Conservation (phyloP, 1,140 invertebrate species). For the Philopotamus ludificatus region DNA sequence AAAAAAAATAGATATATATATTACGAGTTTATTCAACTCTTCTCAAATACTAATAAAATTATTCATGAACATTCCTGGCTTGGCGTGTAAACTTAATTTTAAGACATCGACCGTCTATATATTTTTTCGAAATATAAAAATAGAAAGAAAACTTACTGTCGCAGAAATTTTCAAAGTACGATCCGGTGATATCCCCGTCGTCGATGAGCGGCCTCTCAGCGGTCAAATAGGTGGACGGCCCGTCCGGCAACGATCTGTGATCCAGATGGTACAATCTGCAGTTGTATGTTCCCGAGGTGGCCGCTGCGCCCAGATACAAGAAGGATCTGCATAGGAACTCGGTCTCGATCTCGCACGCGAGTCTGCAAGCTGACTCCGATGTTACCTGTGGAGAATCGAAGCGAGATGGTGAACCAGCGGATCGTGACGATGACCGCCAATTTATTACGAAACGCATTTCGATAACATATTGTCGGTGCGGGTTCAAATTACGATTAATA, state of each 20-base stretch:
- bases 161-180: constrained; percentile 88
- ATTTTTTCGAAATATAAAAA: too few species aligned
- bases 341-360: constrained; percentile 89
- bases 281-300: constrained; percentile 62
- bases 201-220: constrained; percentile 86
- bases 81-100: too few species aligned
- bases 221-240: constrained; percentile 85
- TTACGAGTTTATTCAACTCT: too few species aligned
- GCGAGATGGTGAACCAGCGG: too few species aligned
- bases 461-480: too few species aligned
- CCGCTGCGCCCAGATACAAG: constrained; percentile 67
- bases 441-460: not conserved
- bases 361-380: constrained; percentile 79
- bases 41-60: too few species aligned
- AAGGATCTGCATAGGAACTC: constrained; percentile 92
- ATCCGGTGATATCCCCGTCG: constrained; percentile 83
- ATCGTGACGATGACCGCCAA: not conserved
- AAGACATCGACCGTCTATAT: not conserved
- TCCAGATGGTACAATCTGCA: constrained; percentile 91
- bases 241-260: constrained; percentile 87
- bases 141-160: constrained; percentile 59
- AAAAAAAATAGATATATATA: too few species aligned
- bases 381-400: constrained; percentile 56
- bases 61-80: too few species aligned
- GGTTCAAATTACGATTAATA: too few species aligned